These are phyloP conservation scores for Nephrotoma flavescens DNA, from an alignment of 2,888 invertebrate genomes.

Conservation along the genomic window DNA sequence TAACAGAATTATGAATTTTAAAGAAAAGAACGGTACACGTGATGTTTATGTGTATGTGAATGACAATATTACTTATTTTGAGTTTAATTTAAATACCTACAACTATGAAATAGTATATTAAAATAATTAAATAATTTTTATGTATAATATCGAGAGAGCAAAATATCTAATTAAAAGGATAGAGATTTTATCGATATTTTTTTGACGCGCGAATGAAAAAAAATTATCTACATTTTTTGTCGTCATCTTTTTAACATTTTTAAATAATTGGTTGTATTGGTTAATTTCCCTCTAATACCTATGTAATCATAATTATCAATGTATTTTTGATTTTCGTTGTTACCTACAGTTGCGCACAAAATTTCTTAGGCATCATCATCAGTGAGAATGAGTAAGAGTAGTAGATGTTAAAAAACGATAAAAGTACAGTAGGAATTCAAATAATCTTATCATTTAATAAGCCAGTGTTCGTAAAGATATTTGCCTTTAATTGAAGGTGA, in stretches of 20 bases:
- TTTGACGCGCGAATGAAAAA: background rate
- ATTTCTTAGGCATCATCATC: background rate
- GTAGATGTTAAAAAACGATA: background rate
- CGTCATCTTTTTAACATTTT: background rate
- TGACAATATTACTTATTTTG: background rate
- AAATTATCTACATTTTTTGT: background rate
- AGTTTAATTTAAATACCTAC: background rate
- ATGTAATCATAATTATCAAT: background rate
- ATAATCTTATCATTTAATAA: background rate
- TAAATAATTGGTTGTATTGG: background rate
- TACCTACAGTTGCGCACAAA: background rate
- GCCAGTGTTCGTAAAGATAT: background rate
- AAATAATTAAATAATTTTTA: background rate
- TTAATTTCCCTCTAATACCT: background rate
- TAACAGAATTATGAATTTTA: background rate
- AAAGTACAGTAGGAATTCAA: background rate
- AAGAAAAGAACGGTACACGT: background rate
- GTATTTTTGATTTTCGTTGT: background rate
- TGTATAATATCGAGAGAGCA: background rate
- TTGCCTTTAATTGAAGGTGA: background rate
- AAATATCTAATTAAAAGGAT: background rate
- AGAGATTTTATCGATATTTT: background rate
- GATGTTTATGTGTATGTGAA: background rate
- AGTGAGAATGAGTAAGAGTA: background rate
- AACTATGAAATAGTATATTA: background rate